These are phyloP conservation scores for Scotopteryx bipunctaria DNA, from an alignment of 2,888 invertebrate species.

Conservation along the genomic window DNA sequence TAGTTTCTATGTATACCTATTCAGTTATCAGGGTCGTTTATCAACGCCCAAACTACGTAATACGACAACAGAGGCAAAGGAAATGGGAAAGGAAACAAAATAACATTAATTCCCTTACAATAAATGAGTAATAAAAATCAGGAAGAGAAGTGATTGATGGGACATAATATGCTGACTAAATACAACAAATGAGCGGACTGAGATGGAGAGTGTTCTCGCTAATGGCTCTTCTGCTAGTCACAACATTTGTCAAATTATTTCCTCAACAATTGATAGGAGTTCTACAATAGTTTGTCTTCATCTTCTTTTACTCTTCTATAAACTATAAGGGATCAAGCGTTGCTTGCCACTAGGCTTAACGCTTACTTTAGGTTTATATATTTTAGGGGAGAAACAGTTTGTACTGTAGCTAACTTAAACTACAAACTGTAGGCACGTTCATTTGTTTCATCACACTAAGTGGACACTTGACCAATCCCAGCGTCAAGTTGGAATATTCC, in stretches of 20 bases:
- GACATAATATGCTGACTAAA: constrained; percentile 41
- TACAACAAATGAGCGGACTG: constrained; percentile 33
- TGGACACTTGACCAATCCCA: neutral
- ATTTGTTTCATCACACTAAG: constrained; percentile 4
- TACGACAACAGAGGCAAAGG: constrained; percentile 41
- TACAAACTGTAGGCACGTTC: neutral
- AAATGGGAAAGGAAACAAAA: constrained; percentile 40
- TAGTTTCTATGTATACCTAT: constrained; percentile 13
- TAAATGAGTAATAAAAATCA: constrained; percentile 41
- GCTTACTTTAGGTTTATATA: too few species aligned
- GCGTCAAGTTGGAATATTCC: constrained; percentile 1
- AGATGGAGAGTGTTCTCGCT: constrained; percentile 26
- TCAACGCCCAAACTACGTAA: constrained; percentile 45
- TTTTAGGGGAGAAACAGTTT: too few species aligned
- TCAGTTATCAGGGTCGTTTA: constrained; percentile 46
- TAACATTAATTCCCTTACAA: constrained; percentile 43
- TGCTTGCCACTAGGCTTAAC: too few species aligned
- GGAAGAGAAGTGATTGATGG: constrained; percentile 39
- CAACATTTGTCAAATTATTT: neutral
- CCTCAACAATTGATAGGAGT: neutral
- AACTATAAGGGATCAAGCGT: too few species aligned
- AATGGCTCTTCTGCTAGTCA: constrained; percentile 4
- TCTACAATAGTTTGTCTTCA: neutral
- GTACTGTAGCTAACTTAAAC: too few species aligned
- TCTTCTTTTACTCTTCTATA: too few species aligned